A percentile compares a stretch with the other conserved stretches of the same genome.
Conservation (phyloP, 2,113 vertebrate species). For the Chionis minor region DNA sequence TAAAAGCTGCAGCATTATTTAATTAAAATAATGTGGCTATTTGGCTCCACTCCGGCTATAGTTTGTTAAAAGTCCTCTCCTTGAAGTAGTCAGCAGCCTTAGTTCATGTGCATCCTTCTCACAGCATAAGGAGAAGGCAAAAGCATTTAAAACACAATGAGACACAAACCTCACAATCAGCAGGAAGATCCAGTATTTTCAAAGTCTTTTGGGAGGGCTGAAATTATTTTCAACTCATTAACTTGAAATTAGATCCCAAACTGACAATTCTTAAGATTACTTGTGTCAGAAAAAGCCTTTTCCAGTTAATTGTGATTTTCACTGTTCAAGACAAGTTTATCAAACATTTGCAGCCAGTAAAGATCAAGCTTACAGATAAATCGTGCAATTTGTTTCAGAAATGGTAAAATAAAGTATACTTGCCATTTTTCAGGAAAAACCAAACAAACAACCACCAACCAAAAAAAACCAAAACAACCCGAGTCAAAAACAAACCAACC, state of each 20-base stretch:
- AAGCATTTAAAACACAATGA: background rate
- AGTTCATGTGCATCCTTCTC: background rate
- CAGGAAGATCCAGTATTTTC: background rate
- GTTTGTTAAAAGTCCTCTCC: background rate
- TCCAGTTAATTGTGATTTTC: background rate
- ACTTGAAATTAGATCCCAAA: background rate
- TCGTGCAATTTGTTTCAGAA: background rate
- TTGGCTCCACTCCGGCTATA: background rate
- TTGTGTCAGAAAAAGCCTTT: background rate
- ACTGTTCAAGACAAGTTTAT: background rate
- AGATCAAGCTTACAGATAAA: background rate
- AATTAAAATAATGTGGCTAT: conserved; percentile 4
- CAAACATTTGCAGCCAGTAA: background rate
- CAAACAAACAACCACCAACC: background rate
- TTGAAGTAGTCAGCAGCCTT: background rate
- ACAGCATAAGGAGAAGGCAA: background rate
- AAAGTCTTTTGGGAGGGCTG: background rate
- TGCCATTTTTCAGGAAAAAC: background rate
- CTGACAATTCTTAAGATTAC: background rate
- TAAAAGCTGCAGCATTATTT: conserved; percentile 32
- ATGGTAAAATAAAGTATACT: background rate
- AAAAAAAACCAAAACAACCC: too few relatives aligned
- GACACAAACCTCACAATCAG: background rate
- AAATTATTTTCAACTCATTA: conserved; percentile 15
- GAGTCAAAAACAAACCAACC: background rate